Conservation (phyloP, 2,888 invertebrate genomes). For the Eristalinus sepulchralis region DNA sequence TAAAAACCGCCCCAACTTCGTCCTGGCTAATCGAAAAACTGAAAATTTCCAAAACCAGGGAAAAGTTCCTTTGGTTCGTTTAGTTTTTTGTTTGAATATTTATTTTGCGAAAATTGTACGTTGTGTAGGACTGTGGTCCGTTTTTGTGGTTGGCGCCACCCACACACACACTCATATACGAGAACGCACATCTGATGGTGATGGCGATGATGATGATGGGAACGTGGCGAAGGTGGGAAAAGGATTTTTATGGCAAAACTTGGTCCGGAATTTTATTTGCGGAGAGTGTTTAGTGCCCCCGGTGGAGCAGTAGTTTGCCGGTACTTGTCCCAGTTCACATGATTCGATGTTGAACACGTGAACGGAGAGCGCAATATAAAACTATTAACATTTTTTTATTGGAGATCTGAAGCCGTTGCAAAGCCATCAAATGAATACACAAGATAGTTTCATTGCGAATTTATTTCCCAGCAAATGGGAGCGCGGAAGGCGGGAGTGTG, state of each 20-base stretch:
- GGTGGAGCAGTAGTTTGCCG: conserved; percentile 35
- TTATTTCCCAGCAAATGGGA: conserved; percentile 25
- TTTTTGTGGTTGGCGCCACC: conserved; percentile 45
- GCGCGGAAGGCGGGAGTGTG: not conserved
- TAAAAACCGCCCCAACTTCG: conserved; percentile 23
- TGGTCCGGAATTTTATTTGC: conserved; percentile 51
- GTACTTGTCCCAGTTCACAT: conserved; percentile 57
- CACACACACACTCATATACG: conserved; percentile 13
- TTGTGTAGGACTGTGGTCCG: not conserved
- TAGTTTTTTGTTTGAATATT: conserved; percentile 15
- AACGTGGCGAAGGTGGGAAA: conserved; percentile 60
- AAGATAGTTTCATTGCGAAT: conserved; percentile 31
- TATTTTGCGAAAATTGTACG: conserved; percentile 26
- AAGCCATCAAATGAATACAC: conserved; percentile 33
- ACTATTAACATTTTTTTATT: conserved; percentile 51
- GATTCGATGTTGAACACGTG: conserved; percentile 43
- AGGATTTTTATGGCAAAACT: conserved; percentile 65
- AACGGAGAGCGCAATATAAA: conserved; percentile 46
- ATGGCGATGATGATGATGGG: conserved; percentile 20
- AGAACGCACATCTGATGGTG: conserved; percentile 21
- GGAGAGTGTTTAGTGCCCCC: conserved; percentile 56
- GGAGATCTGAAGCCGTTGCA: conserved; percentile 8
- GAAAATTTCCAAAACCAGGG: conserved; percentile 23
- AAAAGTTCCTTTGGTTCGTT: conserved; percentile 34
- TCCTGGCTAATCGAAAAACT: conserved; percentile 56